These are phyloP conservation scores for Albula glossodonta DNA, from an alignment of 2,113 vertebrate genomes.

Conservation along the genomic window DNA sequence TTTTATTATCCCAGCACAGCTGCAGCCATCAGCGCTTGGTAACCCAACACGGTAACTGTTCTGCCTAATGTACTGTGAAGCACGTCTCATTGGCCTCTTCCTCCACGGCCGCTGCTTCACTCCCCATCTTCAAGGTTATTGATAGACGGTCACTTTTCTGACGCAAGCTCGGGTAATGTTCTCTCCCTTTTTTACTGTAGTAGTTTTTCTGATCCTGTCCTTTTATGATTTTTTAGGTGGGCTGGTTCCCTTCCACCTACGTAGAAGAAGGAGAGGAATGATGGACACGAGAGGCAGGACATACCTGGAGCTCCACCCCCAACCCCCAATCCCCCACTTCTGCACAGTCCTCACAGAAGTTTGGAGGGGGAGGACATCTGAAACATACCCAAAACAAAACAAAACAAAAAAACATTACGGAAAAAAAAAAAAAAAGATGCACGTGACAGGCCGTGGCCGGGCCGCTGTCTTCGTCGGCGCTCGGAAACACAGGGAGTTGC, in stretches of 20 bases:
- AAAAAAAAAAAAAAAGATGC: not conserved
- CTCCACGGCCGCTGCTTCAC: not conserved
- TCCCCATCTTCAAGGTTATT: slow-evolving; percentile 17
- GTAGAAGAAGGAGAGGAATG: slow-evolving; percentile 93
- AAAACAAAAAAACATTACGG: not conserved
- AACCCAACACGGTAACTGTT: slow-evolving; percentile 13
- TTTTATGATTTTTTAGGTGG: slow-evolving; percentile 73
- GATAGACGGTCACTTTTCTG: not conserved
- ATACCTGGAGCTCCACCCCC: slow-evolving; percentile 25
- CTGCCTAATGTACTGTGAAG: slow-evolving; percentile 24
- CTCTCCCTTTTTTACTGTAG: not conserved
- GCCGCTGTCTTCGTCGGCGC: slow-evolving; percentile 46
- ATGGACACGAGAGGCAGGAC: slow-evolving; percentile 43
- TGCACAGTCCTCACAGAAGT: slow-evolving; percentile 4
- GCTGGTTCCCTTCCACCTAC: slow-evolving; percentile 98
- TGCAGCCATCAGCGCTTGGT: slow-evolving; percentile 22
- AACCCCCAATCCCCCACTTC: slow-evolving; percentile 2
- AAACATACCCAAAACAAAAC: not conserved
- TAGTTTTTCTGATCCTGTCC: not conserved
- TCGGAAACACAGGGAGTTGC: slow-evolving; percentile 61
- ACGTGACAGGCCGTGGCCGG: slow-evolving; percentile 6
- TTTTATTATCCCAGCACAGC: slow-evolving; percentile 25
- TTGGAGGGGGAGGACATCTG: not conserved
- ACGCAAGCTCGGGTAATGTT: not conserved
- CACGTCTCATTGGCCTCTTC: slow-evolving; percentile 1